Percentiles rank a stretch among this genome's conserved stretches.
Conservation (phyloP, 2,888 invertebrate species). For the Microctonus brassicae region DNA sequence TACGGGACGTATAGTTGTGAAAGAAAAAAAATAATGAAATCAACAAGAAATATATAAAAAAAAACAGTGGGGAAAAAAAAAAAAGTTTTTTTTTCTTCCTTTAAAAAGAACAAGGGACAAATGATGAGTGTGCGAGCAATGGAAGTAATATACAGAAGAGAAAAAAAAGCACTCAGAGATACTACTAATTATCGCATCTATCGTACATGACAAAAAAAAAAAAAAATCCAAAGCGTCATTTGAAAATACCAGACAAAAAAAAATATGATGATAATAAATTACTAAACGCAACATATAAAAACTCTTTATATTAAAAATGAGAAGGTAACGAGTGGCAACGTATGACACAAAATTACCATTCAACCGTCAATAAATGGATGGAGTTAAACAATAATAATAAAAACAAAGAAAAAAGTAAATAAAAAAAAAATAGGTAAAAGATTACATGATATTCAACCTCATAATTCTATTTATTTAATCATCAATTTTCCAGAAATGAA, state of each 20-base stretch:
- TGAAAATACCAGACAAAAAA: slow-evolving; percentile 46
- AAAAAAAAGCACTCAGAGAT: slow-evolving; percentile 47
- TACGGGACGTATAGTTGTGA: not conserved
- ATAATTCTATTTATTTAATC: not conserved
- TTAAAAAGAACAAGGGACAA: not conserved
- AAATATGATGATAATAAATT: slow-evolving; percentile 12
- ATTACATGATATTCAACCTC: not conserved
- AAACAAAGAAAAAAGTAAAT: not conserved
- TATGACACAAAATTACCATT: not conserved
- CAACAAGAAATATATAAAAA: not conserved
- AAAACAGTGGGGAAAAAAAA: not conserved
- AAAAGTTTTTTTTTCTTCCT: not conserved
- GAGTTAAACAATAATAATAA: not conserved
- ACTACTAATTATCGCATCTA: slow-evolving; percentile 53
- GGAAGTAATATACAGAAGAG: slow-evolving; percentile 26
- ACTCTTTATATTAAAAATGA: not conserved
- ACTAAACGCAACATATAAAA: not conserved
- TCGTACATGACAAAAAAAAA: slow-evolving; percentile 53
- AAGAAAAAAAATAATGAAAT: slow-evolving; percentile 11
- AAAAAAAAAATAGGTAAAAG: not conserved
- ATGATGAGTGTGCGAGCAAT: slow-evolving; percentile 11
- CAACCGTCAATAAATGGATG: not conserved
- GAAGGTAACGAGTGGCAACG: not conserved
- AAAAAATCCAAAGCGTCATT: slow-evolving; percentile 53
- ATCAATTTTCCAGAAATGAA: not conserved